These are phyloP conservation scores for Philaethria dido DNA, from an alignment of 2,888 invertebrate genomes.

Conservation along the genomic window DNA sequence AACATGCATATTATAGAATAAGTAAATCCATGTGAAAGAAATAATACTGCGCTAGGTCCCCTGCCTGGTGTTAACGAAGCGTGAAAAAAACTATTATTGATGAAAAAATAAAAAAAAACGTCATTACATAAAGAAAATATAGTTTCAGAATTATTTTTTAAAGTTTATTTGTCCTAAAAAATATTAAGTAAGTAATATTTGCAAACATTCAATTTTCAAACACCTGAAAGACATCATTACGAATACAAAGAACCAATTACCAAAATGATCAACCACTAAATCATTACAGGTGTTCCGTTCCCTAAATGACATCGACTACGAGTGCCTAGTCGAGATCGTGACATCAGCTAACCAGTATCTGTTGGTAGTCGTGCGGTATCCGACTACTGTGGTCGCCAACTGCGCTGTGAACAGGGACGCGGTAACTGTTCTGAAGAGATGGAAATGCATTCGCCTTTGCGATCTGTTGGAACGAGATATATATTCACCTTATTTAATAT, in stretches of 20 bases:
- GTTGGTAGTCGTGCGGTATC: slow-evolving; percentile 65
- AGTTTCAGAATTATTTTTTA: too few relatives aligned
- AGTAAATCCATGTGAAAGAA: too few relatives aligned
- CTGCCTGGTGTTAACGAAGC: too few relatives aligned
- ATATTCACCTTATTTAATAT: slow-evolving; percentile 56
- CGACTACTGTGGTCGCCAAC: slow-evolving; percentile 56
- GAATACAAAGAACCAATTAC: neutral
- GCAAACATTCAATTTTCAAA: too few relatives aligned
- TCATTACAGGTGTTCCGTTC: slow-evolving; percentile 65
- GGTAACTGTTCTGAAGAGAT: slow-evolving; percentile 59
- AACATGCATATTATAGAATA: too few relatives aligned
- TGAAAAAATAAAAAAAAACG: too few relatives aligned
- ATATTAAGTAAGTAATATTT: too few relatives aligned
- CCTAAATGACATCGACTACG: slow-evolving; percentile 62
- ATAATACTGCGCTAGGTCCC: too few relatives aligned
- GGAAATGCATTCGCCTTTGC: slow-evolving; percentile 60
- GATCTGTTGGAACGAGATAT: slow-evolving; percentile 50
- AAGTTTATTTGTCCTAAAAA: too few relatives aligned
- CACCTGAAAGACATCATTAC: too few relatives aligned
- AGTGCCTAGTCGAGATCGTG: slow-evolving; percentile 65
- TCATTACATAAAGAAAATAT: too few relatives aligned
- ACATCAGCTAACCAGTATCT: slow-evolving; percentile 51
- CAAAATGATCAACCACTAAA: neutral
- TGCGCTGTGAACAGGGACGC: slow-evolving; percentile 61
- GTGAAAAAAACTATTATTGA: too few relatives aligned